Conservation (phyloP, 2,113 vertebrate species). For the Xenopus tropicalis region DNA sequence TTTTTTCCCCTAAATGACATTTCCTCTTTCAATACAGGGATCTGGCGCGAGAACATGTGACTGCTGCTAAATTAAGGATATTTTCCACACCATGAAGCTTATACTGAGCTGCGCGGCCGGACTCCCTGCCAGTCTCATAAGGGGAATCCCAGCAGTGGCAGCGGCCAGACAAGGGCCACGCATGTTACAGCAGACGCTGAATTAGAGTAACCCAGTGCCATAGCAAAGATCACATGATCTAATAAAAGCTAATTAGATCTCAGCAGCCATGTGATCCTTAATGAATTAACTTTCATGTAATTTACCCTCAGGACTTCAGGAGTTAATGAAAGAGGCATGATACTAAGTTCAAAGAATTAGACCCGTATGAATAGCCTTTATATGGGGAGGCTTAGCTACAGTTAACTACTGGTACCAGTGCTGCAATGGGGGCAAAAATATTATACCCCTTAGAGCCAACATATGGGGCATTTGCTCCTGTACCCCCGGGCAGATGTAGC, state of each 20-base stretch:
- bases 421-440: no score
- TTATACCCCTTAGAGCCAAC: no score
- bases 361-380: neutral
- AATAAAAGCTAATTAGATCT: constrained; percentile 52
- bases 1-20: constrained; percentile 60
- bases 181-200: no score
- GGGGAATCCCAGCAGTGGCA: constrained; percentile 63
- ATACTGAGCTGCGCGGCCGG: constrained; percentile 63
- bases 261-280: neutral
- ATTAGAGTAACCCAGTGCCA: constrained; percentile 54
- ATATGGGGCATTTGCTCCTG: no score
- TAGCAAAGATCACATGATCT: constrained; percentile 58
- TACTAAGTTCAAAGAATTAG: no score
- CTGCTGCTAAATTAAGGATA: constrained; percentile 80
- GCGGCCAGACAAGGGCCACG: constrained; percentile 53
- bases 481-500: no score
- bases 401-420: no score
- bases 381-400: no score
- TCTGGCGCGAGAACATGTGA: constrained; percentile 76
- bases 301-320: neutral
- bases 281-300: neutral
- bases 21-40: constrained; percentile 63
- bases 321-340: constrained; percentile 4
- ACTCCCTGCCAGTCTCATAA: constrained; percentile 57
- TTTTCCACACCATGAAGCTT: constrained; percentile 80